Conservation (phyloP, 2,888 invertebrate genomes). For the Pemphredon lugubris region DNA sequence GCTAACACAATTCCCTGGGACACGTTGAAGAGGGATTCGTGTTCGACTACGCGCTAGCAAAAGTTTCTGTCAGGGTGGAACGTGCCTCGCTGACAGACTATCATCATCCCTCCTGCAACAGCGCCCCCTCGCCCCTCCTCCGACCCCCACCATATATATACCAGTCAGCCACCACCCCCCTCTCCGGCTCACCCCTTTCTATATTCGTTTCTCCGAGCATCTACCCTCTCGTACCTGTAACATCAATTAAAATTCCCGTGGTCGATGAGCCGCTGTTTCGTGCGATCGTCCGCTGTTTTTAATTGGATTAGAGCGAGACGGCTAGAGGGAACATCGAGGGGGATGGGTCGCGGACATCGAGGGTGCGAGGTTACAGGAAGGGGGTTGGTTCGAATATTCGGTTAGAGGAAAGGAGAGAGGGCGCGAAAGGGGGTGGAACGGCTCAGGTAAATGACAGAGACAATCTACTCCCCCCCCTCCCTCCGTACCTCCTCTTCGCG, state of each 20-base stretch:
- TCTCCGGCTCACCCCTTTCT: slow-evolving; percentile 8
- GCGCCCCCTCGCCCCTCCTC: not conserved
- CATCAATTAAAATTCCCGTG: slow-evolving; percentile 79
- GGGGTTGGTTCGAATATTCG: slow-evolving; percentile 62
- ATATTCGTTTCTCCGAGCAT: slow-evolving; percentile 12
- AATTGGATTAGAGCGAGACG: slow-evolving; percentile 78
- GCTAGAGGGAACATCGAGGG: slow-evolving; percentile 52
- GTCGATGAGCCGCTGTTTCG: slow-evolving; percentile 76
- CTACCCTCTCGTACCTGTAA: slow-evolving; percentile 69
- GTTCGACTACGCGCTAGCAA: slow-evolving; percentile 26
- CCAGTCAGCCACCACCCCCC: not conserved
- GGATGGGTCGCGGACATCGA: slow-evolving; percentile 48
- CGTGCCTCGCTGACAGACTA: slow-evolving; percentile 49
- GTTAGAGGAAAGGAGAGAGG: slow-evolving; percentile 18
- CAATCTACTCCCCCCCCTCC: slow-evolving; percentile 40
- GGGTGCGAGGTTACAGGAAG: slow-evolving; percentile 68
- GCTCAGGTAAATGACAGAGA: slow-evolving; percentile 64
- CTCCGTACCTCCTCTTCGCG: slow-evolving; percentile 22
- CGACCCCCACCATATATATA: slow-evolving; percentile 2
- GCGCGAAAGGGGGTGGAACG: slow-evolving; percentile 21
- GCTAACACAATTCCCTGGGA: slow-evolving; percentile 49
- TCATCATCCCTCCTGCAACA: slow-evolving; percentile 36
- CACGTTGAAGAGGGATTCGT: slow-evolving; percentile 53
- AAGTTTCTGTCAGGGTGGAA: slow-evolving; percentile 39
- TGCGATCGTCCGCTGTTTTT: slow-evolving; percentile 77